A percentile compares a stretch with the other conserved stretches of the same genome.
phyloP scores from a whole-genome alignment of 2,888 invertebrate species.

The Chymomyza amoena region DNA sequence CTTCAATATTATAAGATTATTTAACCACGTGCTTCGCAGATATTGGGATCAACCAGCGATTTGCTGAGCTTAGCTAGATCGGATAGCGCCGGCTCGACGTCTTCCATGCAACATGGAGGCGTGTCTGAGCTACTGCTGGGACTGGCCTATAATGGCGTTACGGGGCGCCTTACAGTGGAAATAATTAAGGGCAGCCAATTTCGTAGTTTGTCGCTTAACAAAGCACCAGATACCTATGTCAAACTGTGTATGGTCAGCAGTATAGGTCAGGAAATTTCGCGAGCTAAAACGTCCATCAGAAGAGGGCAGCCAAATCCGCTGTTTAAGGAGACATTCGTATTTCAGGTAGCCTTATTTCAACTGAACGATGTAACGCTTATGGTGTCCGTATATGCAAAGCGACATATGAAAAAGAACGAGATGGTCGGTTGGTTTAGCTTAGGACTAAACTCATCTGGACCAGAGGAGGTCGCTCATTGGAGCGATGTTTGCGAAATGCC shows the following conservation, averaged over 20 bases:
- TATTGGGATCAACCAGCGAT: constrained; percentile 82
- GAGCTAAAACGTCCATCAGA: constrained; percentile 94
- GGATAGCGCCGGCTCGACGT: constrained; percentile 95
- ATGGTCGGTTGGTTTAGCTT: constrained; percentile 98
- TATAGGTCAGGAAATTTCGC: constrained; percentile 94
- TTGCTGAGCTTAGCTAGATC: constrained; percentile 90
- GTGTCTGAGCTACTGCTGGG: constrained; percentile 94
- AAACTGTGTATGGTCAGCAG: constrained; percentile 95
- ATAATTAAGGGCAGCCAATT: constrained; percentile 85
- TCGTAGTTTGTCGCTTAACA: constrained; percentile 87
- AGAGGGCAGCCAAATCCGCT: constrained; percentile 96
- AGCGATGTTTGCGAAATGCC: constrained; percentile 92
- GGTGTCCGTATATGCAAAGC: constrained; percentile 95
- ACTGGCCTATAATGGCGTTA: constrained; percentile 94
- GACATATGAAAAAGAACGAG: constrained; percentile 95
- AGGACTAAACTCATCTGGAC: constrained; percentile 93
- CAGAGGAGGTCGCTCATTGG: constrained; percentile 96
- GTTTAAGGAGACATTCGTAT: constrained; percentile 97
- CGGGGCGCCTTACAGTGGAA: constrained; percentile 95
- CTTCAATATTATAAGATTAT: not conserved
- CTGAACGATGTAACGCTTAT: constrained; percentile 95
- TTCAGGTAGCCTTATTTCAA: constrained; percentile 98
- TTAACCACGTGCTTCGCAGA: constrained; percentile 61
- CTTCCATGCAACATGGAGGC: constrained; percentile 93
- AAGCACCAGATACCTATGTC: constrained; percentile 95